Conservation (phyloP, 2,113 vertebrate species). For the Actinemys pallida region DNA sequence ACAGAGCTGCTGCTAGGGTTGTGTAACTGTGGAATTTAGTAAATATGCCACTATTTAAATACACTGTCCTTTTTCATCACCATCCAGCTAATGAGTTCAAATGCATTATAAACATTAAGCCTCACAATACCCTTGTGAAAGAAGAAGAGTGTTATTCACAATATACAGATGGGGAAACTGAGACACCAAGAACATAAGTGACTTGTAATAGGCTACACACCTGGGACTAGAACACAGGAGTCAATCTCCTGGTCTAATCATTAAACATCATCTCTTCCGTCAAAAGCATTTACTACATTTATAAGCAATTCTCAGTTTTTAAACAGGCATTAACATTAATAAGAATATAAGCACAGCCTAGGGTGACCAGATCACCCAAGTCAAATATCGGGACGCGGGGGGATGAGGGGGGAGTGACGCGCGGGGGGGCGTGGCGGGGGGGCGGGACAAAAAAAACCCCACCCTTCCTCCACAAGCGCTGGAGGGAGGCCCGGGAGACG, state of each 20-base stretch:
- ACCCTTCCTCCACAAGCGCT: too few species aligned
- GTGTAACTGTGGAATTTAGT: conserved; percentile 55
- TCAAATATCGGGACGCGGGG: too few species aligned
- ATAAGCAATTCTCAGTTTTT: neutral
- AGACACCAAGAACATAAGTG: neutral
- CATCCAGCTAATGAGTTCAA: conserved; percentile 34
- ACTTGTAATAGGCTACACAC: neutral
- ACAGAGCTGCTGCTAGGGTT: conserved; percentile 67
- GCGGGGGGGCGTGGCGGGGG: too few species aligned
- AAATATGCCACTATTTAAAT: conserved; percentile 58
- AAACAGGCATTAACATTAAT: neutral
- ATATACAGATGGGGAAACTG: neutral
- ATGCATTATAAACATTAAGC: neutral
- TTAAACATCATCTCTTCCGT: neutral
- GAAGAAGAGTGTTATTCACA: neutral
- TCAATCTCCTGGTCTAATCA: neutral
- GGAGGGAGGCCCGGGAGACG: too few species aligned
- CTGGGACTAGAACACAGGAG: neutral
- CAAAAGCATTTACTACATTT: neutral
- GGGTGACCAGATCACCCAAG: too few species aligned
- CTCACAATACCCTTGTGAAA: neutral
- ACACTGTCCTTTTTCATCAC: conserved; percentile 44
- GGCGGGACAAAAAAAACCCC: too few species aligned
- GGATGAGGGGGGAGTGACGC: too few species aligned
- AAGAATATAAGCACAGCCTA: too few species aligned